A percentile compares a stretch with the other conserved stretches of the same genome.
Evolutionary conservation across 2,888 invertebrate genomes (phyloP).

Genomic region (Napeogenes sylphis): DNA sequence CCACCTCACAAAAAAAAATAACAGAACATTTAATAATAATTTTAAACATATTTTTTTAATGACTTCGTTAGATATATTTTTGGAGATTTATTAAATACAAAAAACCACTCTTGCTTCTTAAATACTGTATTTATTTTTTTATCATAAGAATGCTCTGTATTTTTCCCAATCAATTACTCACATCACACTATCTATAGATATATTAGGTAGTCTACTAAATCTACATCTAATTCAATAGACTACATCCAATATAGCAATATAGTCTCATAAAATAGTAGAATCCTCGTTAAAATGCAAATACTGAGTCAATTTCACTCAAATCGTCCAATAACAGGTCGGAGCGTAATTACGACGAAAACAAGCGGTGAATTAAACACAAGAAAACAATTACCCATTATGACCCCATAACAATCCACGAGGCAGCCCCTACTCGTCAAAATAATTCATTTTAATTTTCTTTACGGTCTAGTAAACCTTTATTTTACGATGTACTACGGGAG

Average conservation of each 20-base stretch:
- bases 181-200: too few relatives aligned
- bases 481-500: conserved; percentile 70
- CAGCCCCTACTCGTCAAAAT: conserved; percentile 74
- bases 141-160: too few relatives aligned
- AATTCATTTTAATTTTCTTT: conserved; percentile 79
- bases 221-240: background rate
- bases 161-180: too few relatives aligned
- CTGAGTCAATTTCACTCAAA: conserved; percentile 31
- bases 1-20: too few relatives aligned
- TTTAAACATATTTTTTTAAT: too few relatives aligned
- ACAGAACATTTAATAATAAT: too few relatives aligned
- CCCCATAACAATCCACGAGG: conserved; percentile 63
- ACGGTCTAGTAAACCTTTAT: conserved; percentile 77
- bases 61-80: too few relatives aligned
- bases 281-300: conserved; percentile 27
- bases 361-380: conserved; percentile 46
- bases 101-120: too few relatives aligned
- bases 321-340: conserved; percentile 39
- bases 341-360: conserved; percentile 44
- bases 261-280: conserved; percentile 10
- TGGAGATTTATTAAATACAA: too few relatives aligned
- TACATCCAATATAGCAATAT: background rate
- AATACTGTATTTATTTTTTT: too few relatives aligned
- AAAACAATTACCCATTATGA: conserved; percentile 65
- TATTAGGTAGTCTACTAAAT: too few relatives aligned